Base-by-base conservation (phyloP, 37 sponge, comb jelly and placozoan genomes). In the Aphrocallistes beatrix region DNA sequence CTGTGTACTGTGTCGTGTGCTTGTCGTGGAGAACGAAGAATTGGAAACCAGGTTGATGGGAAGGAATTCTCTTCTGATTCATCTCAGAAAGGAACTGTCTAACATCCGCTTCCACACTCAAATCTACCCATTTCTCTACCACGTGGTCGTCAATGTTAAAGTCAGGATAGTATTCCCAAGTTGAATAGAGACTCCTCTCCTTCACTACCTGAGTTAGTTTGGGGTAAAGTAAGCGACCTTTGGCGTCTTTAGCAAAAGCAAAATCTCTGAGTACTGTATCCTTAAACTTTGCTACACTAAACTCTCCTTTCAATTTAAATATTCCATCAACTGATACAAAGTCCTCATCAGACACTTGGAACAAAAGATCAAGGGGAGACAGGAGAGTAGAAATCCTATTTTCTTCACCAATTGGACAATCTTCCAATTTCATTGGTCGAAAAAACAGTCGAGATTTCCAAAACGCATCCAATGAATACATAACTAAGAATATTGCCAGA, bases 121-220 rank as follows among this genome's bases (percentile, higher is more conserved):
- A 28, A 13, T 60, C 75, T 30, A 60, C 6, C 75, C 75, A 60
- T 13, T 60, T 60, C 75, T 60, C 32, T 25, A 30, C n/a, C 32
- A 60, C 34, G 21, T 60, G 75, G 34, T 60, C n/a, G n/a, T 60
- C 75, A 60, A 60, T 60, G 75, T 60, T 60, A 60, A 60, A 60
- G 34, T 60, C n/a, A 60, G 75, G 75, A 30, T 13, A 60, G n/a
- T 60, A 60, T 13, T 60, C 75, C 75, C 75, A 60, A 60, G 75
- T 60, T 19, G 75, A 60, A 30, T 25, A 60, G 75, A 60, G 75
- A 60, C 6, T 6, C n/a, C 75, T 21, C 3, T 60, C 21, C 34
- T 13, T 60, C 8, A 60, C 75, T 60, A 60, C 75, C 75, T 60
- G 75, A 60, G 75, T 60, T 3, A 60, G 75, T 13, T 60, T 60